Evolutionary conservation across 2,888 invertebrate genomes (phyloP), one percentile per base, ranked within the genome.

Genomic region (Vesta saturnalis): DNA sequence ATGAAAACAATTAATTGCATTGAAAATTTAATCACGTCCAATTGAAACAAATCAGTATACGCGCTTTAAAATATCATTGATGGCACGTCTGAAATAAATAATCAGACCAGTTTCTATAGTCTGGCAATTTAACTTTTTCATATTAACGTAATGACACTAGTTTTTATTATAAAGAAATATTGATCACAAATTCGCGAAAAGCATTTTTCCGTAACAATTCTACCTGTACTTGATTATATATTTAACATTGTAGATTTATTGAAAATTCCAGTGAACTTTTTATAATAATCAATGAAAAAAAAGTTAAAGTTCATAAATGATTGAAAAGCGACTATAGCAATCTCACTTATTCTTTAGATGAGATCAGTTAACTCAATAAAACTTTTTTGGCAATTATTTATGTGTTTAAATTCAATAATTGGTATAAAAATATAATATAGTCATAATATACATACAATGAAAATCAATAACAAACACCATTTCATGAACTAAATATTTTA

Each of bases 81-180:
- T 74, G 72, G 67, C 73, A 69, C 63, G 70, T 70, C 67, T 46
- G 60, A 67, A 58, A 64, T 64, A 63, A 68, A 73, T 75, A 76
- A 77, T 76, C 76, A 74, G 76, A 79, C 80, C 75, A 73, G 80
- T 78, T 73, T 72, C 72, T 75, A 79, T 78, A 76, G 75, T 77
- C 79, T 78, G 77, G 73, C 80, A 80, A 79, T 82, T 79, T 82
- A 80, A 80, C 77, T 68, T 75, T 78, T 79, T 78, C 79, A 78
- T 79, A 77, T 78, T 76, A 77, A 75, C 77, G 79, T 79, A 81
- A 80, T 81, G 79, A 81, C 77, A 75, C 82, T 77, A 79, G 76
- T 81, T 82, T 82, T 82, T 82, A 74, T 72, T 62, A 63, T 23
- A 69, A 69, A 72, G 72, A 77, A 79, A 78, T 77, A 78, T 77